Conservation (phyloP, 1,140 invertebrate genomes). For the Ceratosolen solmsi region DNA sequence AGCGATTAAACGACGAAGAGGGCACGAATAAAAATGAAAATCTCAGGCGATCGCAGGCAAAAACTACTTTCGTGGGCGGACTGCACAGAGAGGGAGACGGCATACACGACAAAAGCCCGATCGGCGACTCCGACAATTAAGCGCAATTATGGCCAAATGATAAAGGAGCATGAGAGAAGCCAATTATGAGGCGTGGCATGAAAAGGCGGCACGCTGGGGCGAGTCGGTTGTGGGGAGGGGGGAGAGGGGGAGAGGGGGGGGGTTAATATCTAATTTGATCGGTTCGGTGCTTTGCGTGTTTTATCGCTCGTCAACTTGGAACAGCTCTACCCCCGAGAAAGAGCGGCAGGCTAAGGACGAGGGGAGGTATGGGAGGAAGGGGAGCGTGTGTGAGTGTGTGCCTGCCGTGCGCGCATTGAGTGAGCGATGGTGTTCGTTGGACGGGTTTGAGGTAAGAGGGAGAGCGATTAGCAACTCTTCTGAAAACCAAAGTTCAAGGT, state of each 20-base stretch:
- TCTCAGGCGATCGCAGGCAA: not conserved
- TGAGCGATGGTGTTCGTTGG: too few relatives aligned
- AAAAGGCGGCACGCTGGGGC: not conserved
- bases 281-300: slow-evolving; percentile 25
- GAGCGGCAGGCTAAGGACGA: too few relatives aligned
- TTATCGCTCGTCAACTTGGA: not conserved
- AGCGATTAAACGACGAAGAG: not conserved
- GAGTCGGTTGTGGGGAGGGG: too few relatives aligned
- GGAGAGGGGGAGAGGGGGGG: not conserved
- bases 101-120: not conserved
- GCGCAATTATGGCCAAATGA: slow-evolving; percentile 19
- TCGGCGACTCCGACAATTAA: slow-evolving; percentile 26
- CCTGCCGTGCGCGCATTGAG: too few relatives aligned
- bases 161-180: slow-evolving; percentile 22
- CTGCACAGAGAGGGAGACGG: not conserved
- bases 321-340: not conserved
- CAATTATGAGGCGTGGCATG: slow-evolving; percentile 12
- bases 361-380: too few relatives aligned
- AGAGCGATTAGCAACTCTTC: too few relatives aligned
- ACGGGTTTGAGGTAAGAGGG: too few relatives aligned
- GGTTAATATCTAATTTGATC: slow-evolving; percentile 24
- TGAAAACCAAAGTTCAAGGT: too few relatives aligned
- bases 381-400: too few relatives aligned
- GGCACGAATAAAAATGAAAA: not conserved
- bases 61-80: not conserved